Evolutionary conservation across 2,888 invertebrate genomes (phyloP), one percentile per base, ranked within the genome.

Genomic region (Hedya salicella): DNA sequence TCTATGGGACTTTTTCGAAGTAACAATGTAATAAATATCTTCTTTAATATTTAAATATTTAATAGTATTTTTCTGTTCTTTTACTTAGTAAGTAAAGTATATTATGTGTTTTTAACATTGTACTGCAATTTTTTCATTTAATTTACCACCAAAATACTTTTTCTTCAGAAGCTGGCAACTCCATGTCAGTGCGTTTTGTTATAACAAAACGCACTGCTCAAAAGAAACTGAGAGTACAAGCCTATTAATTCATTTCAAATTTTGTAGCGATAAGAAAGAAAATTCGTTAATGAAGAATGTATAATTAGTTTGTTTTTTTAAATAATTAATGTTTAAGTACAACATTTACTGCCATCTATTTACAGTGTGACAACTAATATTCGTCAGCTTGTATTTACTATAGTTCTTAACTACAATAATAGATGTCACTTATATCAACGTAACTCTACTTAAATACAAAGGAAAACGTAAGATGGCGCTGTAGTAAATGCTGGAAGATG

Each of bases 381-480:
- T 17, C 8, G 9, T 42, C 11, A 11, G 3, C 13, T n/a, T 9
- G 8, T n/a, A 11, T 13, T 49, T 2, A 17, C 9, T 3, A 25
- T 40, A 56, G 48, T 40, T 40, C 1, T 13, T 3, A 4, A 8
- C 4, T 6, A 0, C 4, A 1, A 1, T 3, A 5, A 13, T 25
- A 63, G 62, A 63, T 63, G 54, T 54, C 62, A n/a, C 54, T 48
- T 16, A 46, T 5, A 39, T 13, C n/a, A 25, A 36, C 3, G 5
- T 6, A n/a, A 14, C 14, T 8, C 2, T 13, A 17, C 9, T 9
- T 44, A 36, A 44, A 19, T 52, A 1, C 8, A 25, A 3, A 1
- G 1, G 1, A 3, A 44, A 21, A 3, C 21, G 32, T 2, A 32
- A 64, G 64, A 52, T 64, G 52, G 52, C 50, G 56, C 13, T 50